Evolutionary conservation across 2,113 vertebrate genomes (phyloP).

Genomic region (Heterotis niloticus): DNA sequence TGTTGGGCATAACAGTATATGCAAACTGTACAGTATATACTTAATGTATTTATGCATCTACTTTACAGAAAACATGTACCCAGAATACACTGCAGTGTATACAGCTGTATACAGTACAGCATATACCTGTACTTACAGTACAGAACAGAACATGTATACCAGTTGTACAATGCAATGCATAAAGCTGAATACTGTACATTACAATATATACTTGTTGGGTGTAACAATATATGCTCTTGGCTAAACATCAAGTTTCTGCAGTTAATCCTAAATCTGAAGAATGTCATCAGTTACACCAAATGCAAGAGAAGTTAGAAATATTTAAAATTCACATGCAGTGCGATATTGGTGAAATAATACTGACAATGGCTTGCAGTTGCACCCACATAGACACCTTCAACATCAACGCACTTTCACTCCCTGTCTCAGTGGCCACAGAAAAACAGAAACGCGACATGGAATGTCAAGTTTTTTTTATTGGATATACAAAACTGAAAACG

Average conservation of each 20-base stretch:
- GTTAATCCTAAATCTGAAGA: too few species aligned
- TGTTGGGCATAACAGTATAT: neutral
- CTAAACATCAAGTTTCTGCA: neutral
- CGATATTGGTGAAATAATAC: too few species aligned
- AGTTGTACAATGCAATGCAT: too few species aligned
- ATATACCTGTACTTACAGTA: neutral
- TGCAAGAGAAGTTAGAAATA: too few species aligned
- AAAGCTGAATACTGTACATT: too few species aligned
- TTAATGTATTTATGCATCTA: neutral
- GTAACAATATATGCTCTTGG: neutral
- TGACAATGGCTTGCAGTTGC: neutral
- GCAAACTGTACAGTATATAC: neutral
- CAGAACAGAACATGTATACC: neutral
- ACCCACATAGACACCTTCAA: neutral
- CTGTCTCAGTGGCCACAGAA: neutral
- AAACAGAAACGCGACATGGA: conserved; percentile 16
- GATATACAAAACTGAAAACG: conserved; percentile 44
- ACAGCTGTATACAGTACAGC: neutral
- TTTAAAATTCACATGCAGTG: too few species aligned
- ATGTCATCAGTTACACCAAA: too few species aligned
- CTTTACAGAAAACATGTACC: neutral
- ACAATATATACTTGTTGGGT: too few species aligned
- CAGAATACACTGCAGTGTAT: too few species aligned
- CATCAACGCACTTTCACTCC: neutral
- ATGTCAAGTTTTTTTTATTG: conserved; percentile 52